phyloP scores from a whole-genome alignment of 2,113 vertebrate species.

The Chamaea fasciata region DNA sequence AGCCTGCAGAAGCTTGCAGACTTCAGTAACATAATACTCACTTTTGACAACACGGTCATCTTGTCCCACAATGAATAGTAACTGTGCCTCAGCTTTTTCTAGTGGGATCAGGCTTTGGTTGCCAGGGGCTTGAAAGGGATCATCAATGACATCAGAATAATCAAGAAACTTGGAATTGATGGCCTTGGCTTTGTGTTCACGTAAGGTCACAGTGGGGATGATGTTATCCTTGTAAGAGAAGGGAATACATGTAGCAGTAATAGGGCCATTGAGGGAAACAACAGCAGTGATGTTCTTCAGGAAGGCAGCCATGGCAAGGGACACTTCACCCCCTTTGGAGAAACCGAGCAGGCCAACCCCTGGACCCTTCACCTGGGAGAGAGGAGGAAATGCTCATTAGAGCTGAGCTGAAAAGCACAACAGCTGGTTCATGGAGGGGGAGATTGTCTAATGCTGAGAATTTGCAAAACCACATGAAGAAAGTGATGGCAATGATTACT shows the following conservation, averaged over 20 bases:
- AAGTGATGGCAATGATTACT: neutral
- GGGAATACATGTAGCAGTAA: constrained; percentile 29
- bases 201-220: neutral
- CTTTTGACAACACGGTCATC: constrained; percentile 77
- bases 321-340: constrained; percentile 79
- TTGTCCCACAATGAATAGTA: constrained; percentile 75
- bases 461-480: neutral
- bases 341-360: constrained; percentile 74
- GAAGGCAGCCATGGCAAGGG: constrained; percentile 76
- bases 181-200: neutral
- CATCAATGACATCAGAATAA: neutral
- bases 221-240: constrained; percentile 65
- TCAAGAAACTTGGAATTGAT: constrained; percentile 55
- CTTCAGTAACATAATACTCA: constrained; percentile 51
- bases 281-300: constrained; percentile 75
- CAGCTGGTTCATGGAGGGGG: neutral
- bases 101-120: constrained; percentile 71
- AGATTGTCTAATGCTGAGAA: neutral
- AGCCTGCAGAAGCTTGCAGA: constrained; percentile 59
- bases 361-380: constrained; percentile 51
- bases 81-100: constrained; percentile 73
- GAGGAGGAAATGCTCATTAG: neutral
- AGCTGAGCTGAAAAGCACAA: neutral
- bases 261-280: constrained; percentile 71
- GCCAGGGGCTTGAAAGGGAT: constrained; percentile 61